Percentiles rank a stretch among this genome's conserved stretches.
Evolutionary conservation across 2,888 invertebrate species (phyloP).

Genomic region (Philaethria dido): DNA sequence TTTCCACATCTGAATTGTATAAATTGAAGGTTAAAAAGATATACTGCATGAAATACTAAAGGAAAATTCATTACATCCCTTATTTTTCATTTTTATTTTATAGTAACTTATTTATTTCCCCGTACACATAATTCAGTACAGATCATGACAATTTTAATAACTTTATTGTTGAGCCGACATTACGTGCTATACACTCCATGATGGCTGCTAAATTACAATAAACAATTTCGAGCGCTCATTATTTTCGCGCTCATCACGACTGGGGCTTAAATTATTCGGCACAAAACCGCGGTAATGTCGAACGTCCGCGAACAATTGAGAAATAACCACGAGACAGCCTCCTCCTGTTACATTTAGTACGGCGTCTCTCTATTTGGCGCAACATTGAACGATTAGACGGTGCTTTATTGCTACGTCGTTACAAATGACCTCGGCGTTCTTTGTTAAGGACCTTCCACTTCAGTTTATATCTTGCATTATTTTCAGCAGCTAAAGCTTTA

Average conservation of each 20-base stretch:
- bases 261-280: slow-evolving; percentile 74
- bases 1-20: neutral
- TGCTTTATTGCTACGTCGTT: slow-evolving; percentile 48
- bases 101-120: slow-evolving; percentile 49
- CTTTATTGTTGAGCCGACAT: slow-evolving; percentile 68
- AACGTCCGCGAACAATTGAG: slow-evolving; percentile 78
- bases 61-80: neutral
- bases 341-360: slow-evolving; percentile 73
- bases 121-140: slow-evolving; percentile 50
- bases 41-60: neutral
- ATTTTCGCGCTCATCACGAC: slow-evolving; percentile 74
- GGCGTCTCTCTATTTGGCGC: slow-evolving; percentile 66
- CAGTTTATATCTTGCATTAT: slow-evolving; percentile 11
- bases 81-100: slow-evolving; percentile 19
- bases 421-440: slow-evolving; percentile 37
- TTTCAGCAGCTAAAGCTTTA: neutral
- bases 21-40: neutral
- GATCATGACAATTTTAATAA: slow-evolving; percentile 68
- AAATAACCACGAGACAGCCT: slow-evolving; percentile 75
- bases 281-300: slow-evolving; percentile 75
- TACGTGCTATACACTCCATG: slow-evolving; percentile 73
- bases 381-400: slow-evolving; percentile 59
- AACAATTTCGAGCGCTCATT: slow-evolving; percentile 79
- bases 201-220: slow-evolving; percentile 77
- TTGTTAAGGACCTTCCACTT: slow-evolving; percentile 11